Evolutionary conservation across 2,797 vertebrate genomes (phyloP).

Genomic region (Crenuchus spilurus): DNA sequence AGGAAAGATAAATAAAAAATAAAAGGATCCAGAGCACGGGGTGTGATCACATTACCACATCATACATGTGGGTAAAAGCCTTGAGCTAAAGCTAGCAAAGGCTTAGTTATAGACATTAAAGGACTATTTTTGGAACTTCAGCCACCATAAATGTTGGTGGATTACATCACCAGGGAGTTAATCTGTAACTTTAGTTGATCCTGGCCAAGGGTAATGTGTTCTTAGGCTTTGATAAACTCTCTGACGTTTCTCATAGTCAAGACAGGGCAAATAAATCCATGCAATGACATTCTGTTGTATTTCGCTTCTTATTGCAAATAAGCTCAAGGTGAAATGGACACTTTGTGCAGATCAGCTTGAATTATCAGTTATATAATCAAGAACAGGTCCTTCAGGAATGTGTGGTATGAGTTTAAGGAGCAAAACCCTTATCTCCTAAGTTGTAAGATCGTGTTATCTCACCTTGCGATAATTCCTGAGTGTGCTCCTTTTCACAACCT

Average conservation of each 20-base stretch:
- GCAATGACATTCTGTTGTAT: not conserved
- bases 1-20: not conserved
- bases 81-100: not conserved
- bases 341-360: not conserved
- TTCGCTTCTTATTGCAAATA: not conserved
- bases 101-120: not conserved
- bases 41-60: not conserved
- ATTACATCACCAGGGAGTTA: slow-evolving; percentile 62
- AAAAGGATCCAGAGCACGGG: not conserved
- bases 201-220: slow-evolving; percentile 1
- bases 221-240: not conserved
- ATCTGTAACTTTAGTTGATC: slow-evolving; percentile 56
- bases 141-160: slow-evolving; percentile 32
- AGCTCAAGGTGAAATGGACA: not conserved
- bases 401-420: slow-evolving; percentile 6
- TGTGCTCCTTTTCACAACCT: slow-evolving; percentile 70
- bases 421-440: not conserved
- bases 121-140: slow-evolving; percentile 46
- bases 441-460: slow-evolving; percentile 46
- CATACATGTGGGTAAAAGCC: not conserved
- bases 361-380: not conserved
- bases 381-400: slow-evolving; percentile 4
- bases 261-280: not conserved
- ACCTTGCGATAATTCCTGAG: slow-evolving; percentile 77
- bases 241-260: not conserved